These are phyloP conservation scores for Falcaria lacertinaria DNA, from an alignment of 2,888 invertebrate genomes.

Conservation along the genomic window DNA sequence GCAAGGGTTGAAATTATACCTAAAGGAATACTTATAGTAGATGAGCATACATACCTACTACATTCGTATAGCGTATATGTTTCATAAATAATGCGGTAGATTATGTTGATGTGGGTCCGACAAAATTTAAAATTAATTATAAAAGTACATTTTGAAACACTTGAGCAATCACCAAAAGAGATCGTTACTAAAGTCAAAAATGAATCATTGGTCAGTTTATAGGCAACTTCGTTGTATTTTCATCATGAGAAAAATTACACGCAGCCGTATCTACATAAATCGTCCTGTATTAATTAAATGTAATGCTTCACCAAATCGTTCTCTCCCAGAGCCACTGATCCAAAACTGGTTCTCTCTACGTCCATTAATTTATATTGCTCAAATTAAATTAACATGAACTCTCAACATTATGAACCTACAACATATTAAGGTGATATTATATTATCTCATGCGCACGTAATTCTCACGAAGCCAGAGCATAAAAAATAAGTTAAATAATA, in stretches of 20 bases:
- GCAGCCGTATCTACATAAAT: slow-evolving; percentile 57
- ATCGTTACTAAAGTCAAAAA: slow-evolving; percentile 51
- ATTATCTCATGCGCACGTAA: background rate
- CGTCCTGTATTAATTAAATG: slow-evolving; percentile 67
- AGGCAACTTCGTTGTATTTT: slow-evolving; percentile 31
- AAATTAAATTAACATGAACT: slow-evolving; percentile 65
- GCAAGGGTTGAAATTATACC: background rate
- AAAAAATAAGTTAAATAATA: background rate
- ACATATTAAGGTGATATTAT: slow-evolving; percentile 31
- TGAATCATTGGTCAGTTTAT: slow-evolving; percentile 45
- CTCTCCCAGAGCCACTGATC: slow-evolving; percentile 48
- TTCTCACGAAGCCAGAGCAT: background rate
- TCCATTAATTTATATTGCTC: slow-evolving; percentile 64
- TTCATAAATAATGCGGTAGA: background rate
- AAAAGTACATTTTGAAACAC: background rate
- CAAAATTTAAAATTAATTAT: background rate
- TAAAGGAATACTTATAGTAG: background rate
- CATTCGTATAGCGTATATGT: too few relatives aligned
- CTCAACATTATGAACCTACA: slow-evolving; percentile 44
- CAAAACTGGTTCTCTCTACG: slow-evolving; percentile 54
- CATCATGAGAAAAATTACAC: slow-evolving; percentile 58
- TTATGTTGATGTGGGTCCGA: background rate
- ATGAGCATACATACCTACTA: too few relatives aligned
- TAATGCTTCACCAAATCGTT: slow-evolving; percentile 61
- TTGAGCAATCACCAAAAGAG: slow-evolving; percentile 17